Evolutionary conservation across 2,888 invertebrate genomes (phyloP).

Genomic region (Troides aeacus): DNA sequence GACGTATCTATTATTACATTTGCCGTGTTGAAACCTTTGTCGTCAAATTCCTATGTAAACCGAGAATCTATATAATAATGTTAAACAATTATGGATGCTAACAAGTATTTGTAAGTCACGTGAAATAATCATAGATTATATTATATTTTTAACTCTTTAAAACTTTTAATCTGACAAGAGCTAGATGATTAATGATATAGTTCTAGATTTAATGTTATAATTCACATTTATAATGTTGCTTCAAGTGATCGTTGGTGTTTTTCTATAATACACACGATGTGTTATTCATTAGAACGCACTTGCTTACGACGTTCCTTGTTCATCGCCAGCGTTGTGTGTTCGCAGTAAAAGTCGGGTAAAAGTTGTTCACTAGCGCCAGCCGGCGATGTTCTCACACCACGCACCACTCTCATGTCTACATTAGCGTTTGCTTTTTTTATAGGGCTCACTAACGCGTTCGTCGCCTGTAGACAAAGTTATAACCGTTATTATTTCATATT

Average conservation of each 20-base stretch:
- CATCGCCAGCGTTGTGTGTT: slow-evolving; percentile 96
- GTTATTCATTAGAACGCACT: slow-evolving; percentile 51
- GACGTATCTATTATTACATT: no score
- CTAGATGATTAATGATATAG: no score
- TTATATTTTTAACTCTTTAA: no score
- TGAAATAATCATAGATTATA: no score
- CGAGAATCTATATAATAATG: no score
- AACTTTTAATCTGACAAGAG: no score
- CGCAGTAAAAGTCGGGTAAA: slow-evolving; percentile 96
- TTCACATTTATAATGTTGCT: no score
- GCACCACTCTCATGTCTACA: slow-evolving; percentile 82
- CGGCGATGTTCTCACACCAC: slow-evolving; percentile 84
- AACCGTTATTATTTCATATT: slow-evolving; percentile 10
- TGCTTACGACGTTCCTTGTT: slow-evolving; percentile 93
- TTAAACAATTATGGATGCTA: no score
- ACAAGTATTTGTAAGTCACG: no score
- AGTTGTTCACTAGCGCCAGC: slow-evolving; percentile 88
- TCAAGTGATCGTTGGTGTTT: neutral
- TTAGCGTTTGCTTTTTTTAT: slow-evolving; percentile 86
- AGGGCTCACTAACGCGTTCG: slow-evolving; percentile 84
- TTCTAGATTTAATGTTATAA: no score
- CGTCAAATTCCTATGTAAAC: no score
- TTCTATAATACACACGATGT: neutral
- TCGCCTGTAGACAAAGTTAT: slow-evolving; percentile 75
- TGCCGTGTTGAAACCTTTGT: no score